Conservation (phyloP, 2,797 vertebrate genomes). For the Enteromius argenteus region DNA sequence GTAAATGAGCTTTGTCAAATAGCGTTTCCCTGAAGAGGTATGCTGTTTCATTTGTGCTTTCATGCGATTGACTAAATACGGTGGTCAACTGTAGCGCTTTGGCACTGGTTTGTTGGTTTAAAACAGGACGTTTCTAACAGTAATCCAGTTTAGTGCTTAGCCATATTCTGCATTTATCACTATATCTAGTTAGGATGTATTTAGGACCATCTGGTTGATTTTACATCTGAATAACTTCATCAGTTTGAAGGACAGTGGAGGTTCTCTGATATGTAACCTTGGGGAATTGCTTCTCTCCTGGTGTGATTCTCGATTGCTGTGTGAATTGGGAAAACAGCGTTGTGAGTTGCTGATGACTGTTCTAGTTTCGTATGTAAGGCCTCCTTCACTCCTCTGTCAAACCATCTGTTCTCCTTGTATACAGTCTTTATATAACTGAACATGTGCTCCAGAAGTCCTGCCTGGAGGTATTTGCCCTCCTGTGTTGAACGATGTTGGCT, state of each 20-base stretch:
- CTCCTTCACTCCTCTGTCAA: constrained; percentile 18
- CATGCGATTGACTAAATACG: constrained; percentile 16
- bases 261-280: constrained; percentile 9
- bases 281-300: not conserved
- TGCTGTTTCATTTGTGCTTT: constrained; percentile 4
- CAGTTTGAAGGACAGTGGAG: constrained; percentile 17
- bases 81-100: not conserved
- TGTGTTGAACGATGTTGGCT: not conserved
- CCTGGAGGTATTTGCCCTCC: not conserved
- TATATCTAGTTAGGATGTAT: not conserved
- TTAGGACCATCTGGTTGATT: constrained; percentile 12
- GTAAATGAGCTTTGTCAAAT: constrained; percentile 26
- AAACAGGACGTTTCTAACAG: not conserved
- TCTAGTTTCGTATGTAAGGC: not conserved
- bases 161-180: not conserved
- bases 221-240: constrained; percentile 23
- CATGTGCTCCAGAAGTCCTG: constrained; percentile 21
- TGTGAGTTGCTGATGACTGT: not conserved
- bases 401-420: constrained; percentile 7
- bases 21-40: not conserved
- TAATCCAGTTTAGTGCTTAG: not conserved
- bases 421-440: constrained; percentile 11
- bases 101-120: not conserved
- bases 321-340: constrained; percentile 18
- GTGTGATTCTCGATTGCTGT: constrained; percentile 18